Conservation (phyloP, 2,888 invertebrate species). For the Idaea straminata region DNA sequence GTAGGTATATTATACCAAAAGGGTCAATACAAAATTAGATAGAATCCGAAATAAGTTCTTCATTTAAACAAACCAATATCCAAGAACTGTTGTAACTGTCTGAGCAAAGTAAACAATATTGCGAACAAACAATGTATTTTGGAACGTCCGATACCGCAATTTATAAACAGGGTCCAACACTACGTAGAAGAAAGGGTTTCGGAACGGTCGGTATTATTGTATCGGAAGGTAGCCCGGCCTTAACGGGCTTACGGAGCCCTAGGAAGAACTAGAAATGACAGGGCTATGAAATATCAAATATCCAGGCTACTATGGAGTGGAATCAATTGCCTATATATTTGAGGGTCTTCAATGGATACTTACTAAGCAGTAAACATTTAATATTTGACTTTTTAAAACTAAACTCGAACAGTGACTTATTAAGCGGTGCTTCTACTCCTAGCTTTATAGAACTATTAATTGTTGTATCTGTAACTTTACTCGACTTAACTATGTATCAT, state of each 20-base stretch:
- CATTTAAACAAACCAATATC: slow-evolving; percentile 1
- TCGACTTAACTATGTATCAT: too few relatives aligned
- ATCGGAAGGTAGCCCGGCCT: slow-evolving; percentile 75
- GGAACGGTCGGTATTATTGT: slow-evolving; percentile 71
- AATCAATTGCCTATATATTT: background rate
- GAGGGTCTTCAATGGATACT: background rate
- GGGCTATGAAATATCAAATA: background rate
- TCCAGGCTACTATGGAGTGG: background rate
- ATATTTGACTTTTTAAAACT: too few relatives aligned
- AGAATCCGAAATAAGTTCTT: background rate
- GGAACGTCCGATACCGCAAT: slow-evolving; percentile 72
- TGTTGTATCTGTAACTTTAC: too few relatives aligned
- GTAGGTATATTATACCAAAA: background rate
- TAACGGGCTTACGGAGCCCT: slow-evolving; percentile 55
- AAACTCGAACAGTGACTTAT: too few relatives aligned
- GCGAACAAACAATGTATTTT: slow-evolving; percentile 47
- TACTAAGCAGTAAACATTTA: too few relatives aligned
- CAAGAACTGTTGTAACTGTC: slow-evolving; percentile 9
- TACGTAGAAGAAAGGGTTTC: slow-evolving; percentile 64
- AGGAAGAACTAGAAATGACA: slow-evolving; percentile 27
- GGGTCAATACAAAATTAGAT: background rate
- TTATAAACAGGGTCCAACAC: slow-evolving; percentile 60
- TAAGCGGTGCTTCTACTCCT: too few relatives aligned
- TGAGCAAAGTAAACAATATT: slow-evolving; percentile 46
- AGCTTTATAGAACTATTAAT: too few relatives aligned